Conservation (phyloP, 2,113 vertebrate genomes). For the Rattus rattus region DNA sequence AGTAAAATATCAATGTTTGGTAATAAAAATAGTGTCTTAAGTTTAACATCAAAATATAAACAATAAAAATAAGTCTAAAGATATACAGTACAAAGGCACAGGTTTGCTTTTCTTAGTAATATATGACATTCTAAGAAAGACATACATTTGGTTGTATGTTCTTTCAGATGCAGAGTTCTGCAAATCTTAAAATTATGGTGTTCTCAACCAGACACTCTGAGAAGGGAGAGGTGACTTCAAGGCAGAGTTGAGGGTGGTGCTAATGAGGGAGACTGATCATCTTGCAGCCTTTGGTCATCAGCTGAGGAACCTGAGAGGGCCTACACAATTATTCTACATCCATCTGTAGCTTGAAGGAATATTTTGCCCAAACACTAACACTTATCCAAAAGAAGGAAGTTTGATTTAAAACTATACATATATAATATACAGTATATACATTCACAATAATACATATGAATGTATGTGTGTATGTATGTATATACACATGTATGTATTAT, state of each 20-base stretch:
- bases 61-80: not conserved
- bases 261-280: not conserved
- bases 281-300: accelerated
- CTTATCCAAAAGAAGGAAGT: too few species aligned
- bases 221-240: not conserved
- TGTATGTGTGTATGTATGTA: too few species aligned
- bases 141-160: not conserved
- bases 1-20: conserved; percentile 47
- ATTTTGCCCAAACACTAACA: too few species aligned
- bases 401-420: too few species aligned
- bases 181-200: conserved; percentile 26
- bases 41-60: not conserved
- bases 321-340: not conserved
- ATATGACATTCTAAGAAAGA: not conserved
- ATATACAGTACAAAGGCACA: not conserved
- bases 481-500: too few species aligned
- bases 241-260: not conserved
- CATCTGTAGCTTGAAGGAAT: too few species aligned
- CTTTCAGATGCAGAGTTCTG: not conserved
- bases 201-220: conserved; percentile 8
- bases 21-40: conserved; percentile 39
- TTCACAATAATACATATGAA: too few species aligned
- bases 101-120: not conserved
- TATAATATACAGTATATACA: too few species aligned
- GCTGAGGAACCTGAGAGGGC: not conserved